Conservation (phyloP, 2,113 vertebrate genomes). For the Loxodonta africana region DNA sequence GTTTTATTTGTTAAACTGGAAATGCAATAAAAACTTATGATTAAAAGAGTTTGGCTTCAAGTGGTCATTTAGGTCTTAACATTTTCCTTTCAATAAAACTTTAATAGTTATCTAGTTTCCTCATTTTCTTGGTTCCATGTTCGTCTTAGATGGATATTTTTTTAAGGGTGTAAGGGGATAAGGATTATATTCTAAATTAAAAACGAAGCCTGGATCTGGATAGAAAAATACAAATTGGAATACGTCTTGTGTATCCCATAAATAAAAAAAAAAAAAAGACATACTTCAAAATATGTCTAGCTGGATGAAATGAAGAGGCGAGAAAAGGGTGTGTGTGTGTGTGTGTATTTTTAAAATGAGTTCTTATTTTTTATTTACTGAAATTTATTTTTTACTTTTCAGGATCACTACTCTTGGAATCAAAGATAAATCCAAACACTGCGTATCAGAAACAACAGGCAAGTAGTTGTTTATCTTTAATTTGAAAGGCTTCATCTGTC, state of each 20-base stretch:
- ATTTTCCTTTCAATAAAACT: constrained; percentile 68
- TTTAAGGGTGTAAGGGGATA: background rate
- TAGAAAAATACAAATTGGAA: constrained; percentile 54
- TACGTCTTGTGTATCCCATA: background rate
- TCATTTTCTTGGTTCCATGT: constrained; percentile 47
- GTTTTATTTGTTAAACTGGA: constrained; percentile 63
- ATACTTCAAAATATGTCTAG: background rate
- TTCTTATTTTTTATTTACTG: constrained; percentile 48
- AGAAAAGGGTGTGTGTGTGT: background rate
- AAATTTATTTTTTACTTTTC: constrained; percentile 81
- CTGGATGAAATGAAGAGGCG: background rate
- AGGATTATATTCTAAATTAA: constrained; percentile 46
- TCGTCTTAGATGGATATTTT: constrained; percentile 32
- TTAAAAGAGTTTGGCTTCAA: constrained; percentile 55
- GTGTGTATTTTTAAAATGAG: background rate
- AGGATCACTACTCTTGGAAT: constrained; percentile 98
- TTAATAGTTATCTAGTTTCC: constrained; percentile 18
- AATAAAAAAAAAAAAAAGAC: background rate
- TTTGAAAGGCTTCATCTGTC: constrained; percentile 79
- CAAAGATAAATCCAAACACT: constrained; percentile 99
- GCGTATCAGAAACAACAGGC: constrained; percentile 99
- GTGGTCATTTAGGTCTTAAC: constrained; percentile 66
- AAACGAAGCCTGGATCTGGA: constrained; percentile 16
- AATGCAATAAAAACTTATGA: constrained; percentile 66
- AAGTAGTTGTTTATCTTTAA: constrained; percentile 88